Percentiles rank a stretch among this genome's conserved stretches.
These are phyloP conservation scores for Patiria pectinifera DNA, from an alignment of 53 echinoderm and acorn worm genomes.

Conservation along the genomic window DNA sequence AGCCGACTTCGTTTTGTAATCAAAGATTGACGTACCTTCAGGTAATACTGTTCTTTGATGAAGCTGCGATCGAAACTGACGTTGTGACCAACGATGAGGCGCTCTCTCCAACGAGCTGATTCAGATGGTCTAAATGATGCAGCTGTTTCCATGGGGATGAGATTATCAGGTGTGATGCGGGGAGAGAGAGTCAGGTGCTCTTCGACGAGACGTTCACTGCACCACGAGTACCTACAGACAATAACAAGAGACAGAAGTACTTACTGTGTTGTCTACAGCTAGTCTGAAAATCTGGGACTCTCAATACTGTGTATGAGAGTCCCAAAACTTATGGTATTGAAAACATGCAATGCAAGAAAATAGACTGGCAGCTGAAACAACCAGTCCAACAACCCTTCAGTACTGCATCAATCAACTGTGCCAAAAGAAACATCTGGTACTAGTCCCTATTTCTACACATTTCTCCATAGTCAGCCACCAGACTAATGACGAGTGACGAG, in stretches of 20 bases:
- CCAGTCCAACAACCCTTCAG: too few species aligned
- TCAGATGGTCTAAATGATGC: conserved; percentile 44
- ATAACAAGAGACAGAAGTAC: neutral
- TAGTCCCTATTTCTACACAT: too few species aligned
- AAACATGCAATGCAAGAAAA: too few species aligned
- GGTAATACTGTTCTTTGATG: conserved; percentile 93
- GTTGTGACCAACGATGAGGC: conserved; percentile 91
- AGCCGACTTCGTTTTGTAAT: neutral
- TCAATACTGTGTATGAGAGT: too few species aligned
- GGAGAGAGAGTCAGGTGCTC: conserved; percentile 78
- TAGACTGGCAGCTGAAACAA: too few species aligned
- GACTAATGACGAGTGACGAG: too few species aligned
- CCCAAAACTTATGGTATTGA: too few species aligned
- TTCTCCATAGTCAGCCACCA: too few species aligned
- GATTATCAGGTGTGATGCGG: conserved; percentile 67
- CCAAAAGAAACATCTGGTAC: too few species aligned
- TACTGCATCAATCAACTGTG: too few species aligned
- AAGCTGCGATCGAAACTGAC: conserved; percentile 96
- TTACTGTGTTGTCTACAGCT: too few species aligned
- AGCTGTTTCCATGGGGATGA: conserved; percentile 88
- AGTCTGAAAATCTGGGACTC: too few species aligned
- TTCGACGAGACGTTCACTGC: conserved; percentile 85
- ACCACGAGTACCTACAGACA: conserved; percentile 94
- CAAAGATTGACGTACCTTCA: conserved; percentile 66
- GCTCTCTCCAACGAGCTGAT: conserved; percentile 61